phyloP scores from a whole-genome alignment of 1,140 invertebrate genomes.

The Conus betulinus region DNA sequence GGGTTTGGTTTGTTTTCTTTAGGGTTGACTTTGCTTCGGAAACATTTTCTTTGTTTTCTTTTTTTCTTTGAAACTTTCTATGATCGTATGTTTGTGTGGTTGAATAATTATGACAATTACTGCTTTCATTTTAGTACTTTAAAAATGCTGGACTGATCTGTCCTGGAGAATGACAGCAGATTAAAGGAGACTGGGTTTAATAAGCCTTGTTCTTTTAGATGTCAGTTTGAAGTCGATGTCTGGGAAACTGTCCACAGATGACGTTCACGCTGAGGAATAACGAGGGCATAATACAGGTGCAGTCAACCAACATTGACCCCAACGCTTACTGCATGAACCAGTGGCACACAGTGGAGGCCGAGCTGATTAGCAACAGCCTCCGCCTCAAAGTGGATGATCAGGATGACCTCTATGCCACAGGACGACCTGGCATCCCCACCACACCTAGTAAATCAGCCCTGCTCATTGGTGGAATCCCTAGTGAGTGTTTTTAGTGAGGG shows the following conservation, averaged over 20 bases:
- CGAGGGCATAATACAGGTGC: constrained; percentile 80
- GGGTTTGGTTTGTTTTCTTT: too few species aligned
- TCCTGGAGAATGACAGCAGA: too few species aligned
- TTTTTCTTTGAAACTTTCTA: too few species aligned
- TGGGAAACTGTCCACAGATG: constrained; percentile 40
- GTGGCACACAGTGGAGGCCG: constrained; percentile 89
- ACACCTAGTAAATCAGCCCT: constrained; percentile 63
- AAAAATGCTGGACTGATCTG: too few species aligned
- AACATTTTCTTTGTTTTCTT: too few species aligned
- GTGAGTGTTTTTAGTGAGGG: background rate
- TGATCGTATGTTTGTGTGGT: too few species aligned
- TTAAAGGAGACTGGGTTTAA: too few species aligned
- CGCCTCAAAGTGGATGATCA: constrained; percentile 84
- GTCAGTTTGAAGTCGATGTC: constrained; percentile 31
- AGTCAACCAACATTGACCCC: constrained; percentile 81
- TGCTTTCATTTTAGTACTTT: too few species aligned
- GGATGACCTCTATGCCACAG: constrained; percentile 75
- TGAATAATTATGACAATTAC: too few species aligned
- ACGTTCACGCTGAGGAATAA: constrained; percentile 76
- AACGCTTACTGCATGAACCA: constrained; percentile 87
- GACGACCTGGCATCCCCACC: constrained; percentile 71
- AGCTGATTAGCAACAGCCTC: constrained; percentile 80
- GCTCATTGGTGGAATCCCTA: background rate
- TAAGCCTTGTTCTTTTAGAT: background rate
- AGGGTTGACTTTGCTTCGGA: too few species aligned